Evolutionary conservation across 2,888 invertebrate genomes (phyloP), one percentile per base, ranked within the genome.

Genomic region (Latrodectus hesperus): DNA sequence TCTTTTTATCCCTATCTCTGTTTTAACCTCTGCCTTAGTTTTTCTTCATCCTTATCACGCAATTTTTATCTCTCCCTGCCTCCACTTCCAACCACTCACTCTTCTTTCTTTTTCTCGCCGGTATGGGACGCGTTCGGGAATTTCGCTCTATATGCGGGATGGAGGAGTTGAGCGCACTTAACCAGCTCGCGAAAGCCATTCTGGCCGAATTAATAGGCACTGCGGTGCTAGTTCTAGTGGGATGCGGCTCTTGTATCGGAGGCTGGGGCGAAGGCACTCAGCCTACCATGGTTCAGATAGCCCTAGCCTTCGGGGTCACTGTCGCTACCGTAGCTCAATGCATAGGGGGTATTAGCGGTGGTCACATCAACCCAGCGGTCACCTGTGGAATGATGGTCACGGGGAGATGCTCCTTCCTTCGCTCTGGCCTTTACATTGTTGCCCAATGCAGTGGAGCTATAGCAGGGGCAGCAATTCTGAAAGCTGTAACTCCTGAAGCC

Each of bases 301-400:
- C 97, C 16, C 94, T 98, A 88, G 95, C 96, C 90, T 98, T 98
- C 93, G 98, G 98, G 64, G 94, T 98, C 76, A 94, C 96, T 80
- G 96, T 98, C 81, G 97, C 95, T 11, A 95, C 96, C 84, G 94
- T 98, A 91, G 97, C 96, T 5, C 96, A 97, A 95, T 97, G 83
- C 55, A 89, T 92, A 79, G 92, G 96, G 6, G 96, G 97, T 92
- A 94, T 97, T 79, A 97, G 97, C 85, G 97, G 98, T 3, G 97
- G 96, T 12, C 98, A 98, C 92, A 94, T 98, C 89, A 98, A 98
- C 94, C 98, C 98, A 1, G 98, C 98, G 0, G 97, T 98, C 68
- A 98, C 98, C 8, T 92, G 94, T 22, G 97, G 96, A 1, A 94
- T 98, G 93, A 93, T 96, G 80, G 94, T 95, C 14, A 95, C 95